phyloP scores from a whole-genome alignment of 2,113 vertebrate genomes.

The Eolophus roseicapilla region DNA sequence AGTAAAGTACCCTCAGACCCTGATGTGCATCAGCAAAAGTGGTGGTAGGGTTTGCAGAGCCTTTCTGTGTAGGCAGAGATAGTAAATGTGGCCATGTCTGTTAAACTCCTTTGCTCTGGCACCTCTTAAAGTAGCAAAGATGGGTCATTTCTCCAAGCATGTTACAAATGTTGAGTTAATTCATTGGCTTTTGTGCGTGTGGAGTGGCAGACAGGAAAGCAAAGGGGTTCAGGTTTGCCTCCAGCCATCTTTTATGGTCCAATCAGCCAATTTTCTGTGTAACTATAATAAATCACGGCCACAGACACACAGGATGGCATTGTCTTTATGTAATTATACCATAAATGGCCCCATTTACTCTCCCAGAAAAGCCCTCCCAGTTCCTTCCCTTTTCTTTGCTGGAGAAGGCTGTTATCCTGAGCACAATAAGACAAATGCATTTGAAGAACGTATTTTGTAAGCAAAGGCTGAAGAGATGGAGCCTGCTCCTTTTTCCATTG shows the following conservation, averaged over 20 bases:
- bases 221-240: not conserved
- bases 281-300: not conserved
- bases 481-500: not conserved
- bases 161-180: not conserved
- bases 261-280: constrained; percentile 20
- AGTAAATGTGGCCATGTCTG: fast-evolving
- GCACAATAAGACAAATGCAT: not conserved
- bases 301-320: not conserved
- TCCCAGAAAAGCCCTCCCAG: not conserved
- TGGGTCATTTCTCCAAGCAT: not conserved
- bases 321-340: constrained; percentile 39
- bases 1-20: not conserved
- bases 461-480: not conserved
- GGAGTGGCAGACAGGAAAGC: not conserved
- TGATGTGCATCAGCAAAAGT: not conserved
- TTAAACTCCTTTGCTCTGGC: not conserved
- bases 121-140: not conserved
- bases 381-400: not conserved
- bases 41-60: not conserved
- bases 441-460: constrained; percentile 9
- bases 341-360: constrained; percentile 1
- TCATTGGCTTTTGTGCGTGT: not conserved
- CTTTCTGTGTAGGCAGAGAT: not conserved
- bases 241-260: constrained; percentile 19
- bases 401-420: not conserved